These are phyloP conservation scores for Eumaeus atala DNA, from an alignment of 1,140 invertebrate species.

Conservation along the genomic window DNA sequence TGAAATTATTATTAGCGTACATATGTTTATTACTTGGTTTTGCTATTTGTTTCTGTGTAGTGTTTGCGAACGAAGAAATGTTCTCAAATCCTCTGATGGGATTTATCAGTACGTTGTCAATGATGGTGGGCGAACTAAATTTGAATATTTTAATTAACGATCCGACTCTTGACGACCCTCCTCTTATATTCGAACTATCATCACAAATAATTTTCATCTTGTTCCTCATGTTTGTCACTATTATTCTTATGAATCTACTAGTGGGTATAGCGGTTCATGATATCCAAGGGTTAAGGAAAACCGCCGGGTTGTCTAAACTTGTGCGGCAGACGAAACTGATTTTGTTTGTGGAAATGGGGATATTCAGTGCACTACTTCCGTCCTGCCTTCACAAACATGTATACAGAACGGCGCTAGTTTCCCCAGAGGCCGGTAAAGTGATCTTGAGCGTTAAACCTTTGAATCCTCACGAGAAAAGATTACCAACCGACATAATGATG, in stretches of 20 bases:
- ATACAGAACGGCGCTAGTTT: conserved; percentile 71
- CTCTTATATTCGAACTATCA: conserved; percentile 71
- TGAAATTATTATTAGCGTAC: conserved; percentile 78
- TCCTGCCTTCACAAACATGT: conserved; percentile 68
- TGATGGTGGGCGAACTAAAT: conserved; percentile 82
- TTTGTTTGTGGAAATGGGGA: conserved; percentile 78
- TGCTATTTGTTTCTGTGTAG: conserved; percentile 79
- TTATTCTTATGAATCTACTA: conserved; percentile 81
- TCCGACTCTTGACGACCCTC: conserved; percentile 54
- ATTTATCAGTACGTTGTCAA: conserved; percentile 78
- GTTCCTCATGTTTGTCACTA: conserved; percentile 80
- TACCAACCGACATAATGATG: conserved; percentile 79
- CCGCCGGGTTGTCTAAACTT: conserved; percentile 79
- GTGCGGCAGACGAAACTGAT: conserved; percentile 81
- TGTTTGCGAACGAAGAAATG: conserved; percentile 77
- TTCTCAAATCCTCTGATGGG: conserved; percentile 76
- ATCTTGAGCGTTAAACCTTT: conserved; percentile 79
- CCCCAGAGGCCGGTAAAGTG: conserved; percentile 74
- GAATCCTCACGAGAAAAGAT: conserved; percentile 78
- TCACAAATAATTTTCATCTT: conserved; percentile 78
- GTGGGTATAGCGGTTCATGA: conserved; percentile 82
- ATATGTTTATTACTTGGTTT: conserved; percentile 79
- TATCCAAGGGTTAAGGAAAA: conserved; percentile 80
- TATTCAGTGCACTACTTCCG: conserved; percentile 77
- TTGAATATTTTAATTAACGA: conserved; percentile 78